Percentiles rank a stretch among this genome's conserved stretches.
Evolutionary conservation across 2,888 invertebrate species (phyloP).

Genomic region (Parnassius orleans): DNA sequence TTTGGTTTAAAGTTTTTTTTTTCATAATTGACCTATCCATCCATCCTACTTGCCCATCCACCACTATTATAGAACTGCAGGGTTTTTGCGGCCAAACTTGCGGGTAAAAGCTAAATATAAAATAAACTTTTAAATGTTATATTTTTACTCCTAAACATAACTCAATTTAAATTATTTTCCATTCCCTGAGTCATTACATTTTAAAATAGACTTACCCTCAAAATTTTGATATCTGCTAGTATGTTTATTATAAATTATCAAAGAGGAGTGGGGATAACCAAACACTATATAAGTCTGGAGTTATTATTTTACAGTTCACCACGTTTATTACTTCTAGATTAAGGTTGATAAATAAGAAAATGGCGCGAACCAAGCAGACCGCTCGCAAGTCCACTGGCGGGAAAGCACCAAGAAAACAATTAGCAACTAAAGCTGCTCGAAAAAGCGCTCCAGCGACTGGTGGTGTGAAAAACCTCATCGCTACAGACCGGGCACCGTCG

Average conservation of each 20-base stretch:
- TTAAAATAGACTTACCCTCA: neutral
- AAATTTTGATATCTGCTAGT: neutral
- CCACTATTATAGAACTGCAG: too few species aligned
- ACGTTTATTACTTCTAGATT: neutral
- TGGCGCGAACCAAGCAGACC: slow-evolving; percentile 89
- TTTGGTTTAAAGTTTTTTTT: too few species aligned
- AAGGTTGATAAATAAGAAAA: slow-evolving; percentile 40
- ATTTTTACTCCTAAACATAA: too few species aligned
- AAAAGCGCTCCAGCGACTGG: slow-evolving; percentile 87
- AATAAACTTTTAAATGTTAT: too few species aligned
- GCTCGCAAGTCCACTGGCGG: slow-evolving; percentile 88
- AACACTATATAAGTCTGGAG: slow-evolving; percentile 3
- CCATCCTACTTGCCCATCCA: too few species aligned
- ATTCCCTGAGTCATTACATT: too few species aligned
- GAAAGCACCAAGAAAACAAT: slow-evolving; percentile 86
- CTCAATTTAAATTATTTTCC: too few species aligned
- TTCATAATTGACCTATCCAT: too few species aligned
- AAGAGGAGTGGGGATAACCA: neutral
- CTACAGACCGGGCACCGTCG: slow-evolving; percentile 85
- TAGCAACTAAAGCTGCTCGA: slow-evolving; percentile 86
- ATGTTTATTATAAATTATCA: neutral
- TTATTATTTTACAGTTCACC: neutral
- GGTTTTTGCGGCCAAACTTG: too few species aligned
- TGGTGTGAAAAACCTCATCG: slow-evolving; percentile 88
- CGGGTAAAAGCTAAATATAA: too few species aligned